Conservation (phyloP, 1,140 invertebrate species). For the Paralvinella palmiformis region DNA sequence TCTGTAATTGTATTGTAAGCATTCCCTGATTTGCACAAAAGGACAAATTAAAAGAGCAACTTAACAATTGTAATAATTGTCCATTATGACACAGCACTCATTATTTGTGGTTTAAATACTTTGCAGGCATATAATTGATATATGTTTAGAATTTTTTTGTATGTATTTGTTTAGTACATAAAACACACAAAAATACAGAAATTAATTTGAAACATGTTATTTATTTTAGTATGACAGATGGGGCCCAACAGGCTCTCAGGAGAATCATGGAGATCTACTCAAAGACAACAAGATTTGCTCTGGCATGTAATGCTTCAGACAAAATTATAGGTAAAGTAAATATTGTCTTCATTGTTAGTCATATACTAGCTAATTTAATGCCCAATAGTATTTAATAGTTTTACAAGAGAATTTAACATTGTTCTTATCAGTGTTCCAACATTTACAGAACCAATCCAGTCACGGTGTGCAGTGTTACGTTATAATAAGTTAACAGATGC, state of each 20-base stretch:
- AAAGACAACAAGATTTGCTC: slow-evolving; percentile 91
- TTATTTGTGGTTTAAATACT: too few relatives aligned
- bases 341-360: not conserved
- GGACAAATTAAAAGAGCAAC: too few relatives aligned
- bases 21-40: too few relatives aligned
- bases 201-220: too few relatives aligned
- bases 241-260: slow-evolving; percentile 92
- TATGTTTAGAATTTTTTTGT: too few relatives aligned
- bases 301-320: slow-evolving; percentile 97
- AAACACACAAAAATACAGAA: too few relatives aligned
- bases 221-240: slow-evolving; percentile 89
- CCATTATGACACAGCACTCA: too few relatives aligned
- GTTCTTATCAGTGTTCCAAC: not conserved
- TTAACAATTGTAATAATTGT: too few relatives aligned
- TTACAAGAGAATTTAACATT: not conserved
- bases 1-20: too few relatives aligned
- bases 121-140: too few relatives aligned
- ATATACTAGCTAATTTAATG: not conserved
- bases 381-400: not conserved
- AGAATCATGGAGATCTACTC: slow-evolving; percentile 99
- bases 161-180: too few relatives aligned
- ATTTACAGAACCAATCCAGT: slow-evolving; percentile 86
- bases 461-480: slow-evolving; percentile 92
- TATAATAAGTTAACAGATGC: slow-evolving; percentile 87
- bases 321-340: slow-evolving; percentile 76